These are phyloP conservation scores for Origma solitaria DNA, from an alignment of 2,113 vertebrate species.

Conservation along the genomic window DNA sequence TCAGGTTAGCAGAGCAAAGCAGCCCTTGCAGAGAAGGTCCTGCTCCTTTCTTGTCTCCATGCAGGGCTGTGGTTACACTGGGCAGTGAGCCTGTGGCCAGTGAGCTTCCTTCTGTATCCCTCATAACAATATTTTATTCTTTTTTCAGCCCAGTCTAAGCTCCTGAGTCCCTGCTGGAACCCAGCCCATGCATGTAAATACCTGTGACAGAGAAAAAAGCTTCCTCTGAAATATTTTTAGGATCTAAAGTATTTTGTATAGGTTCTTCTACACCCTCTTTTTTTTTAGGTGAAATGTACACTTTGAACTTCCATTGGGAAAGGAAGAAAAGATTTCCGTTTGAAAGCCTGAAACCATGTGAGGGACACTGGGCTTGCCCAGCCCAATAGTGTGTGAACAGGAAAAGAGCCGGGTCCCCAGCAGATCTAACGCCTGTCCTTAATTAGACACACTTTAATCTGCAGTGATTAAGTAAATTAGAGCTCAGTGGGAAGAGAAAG, in stretches of 20 bases:
- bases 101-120: background rate
- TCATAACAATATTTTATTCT: background rate
- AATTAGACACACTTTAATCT: background rate
- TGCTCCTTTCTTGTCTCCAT: background rate
- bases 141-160: background rate
- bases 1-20: background rate
- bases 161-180: background rate
- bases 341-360: background rate
- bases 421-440: background rate
- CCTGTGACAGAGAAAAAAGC: background rate
- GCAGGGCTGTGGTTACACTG: background rate
- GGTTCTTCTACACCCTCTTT: background rate
- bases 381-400: background rate
- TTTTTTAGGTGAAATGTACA: background rate
- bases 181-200: background rate
- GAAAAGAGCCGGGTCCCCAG: background rate
- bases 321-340: background rate
- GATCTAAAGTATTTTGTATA: background rate
- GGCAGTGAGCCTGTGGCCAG: background rate
- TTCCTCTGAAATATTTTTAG: background rate
- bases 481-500: background rate
- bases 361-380: background rate
- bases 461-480: constrained; percentile 6
- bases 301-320: background rate
- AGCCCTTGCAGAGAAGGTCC: background rate